Base-by-base conservation (phyloP, 2,888 invertebrate genomes). In the Sussaba pulchella region DNA sequence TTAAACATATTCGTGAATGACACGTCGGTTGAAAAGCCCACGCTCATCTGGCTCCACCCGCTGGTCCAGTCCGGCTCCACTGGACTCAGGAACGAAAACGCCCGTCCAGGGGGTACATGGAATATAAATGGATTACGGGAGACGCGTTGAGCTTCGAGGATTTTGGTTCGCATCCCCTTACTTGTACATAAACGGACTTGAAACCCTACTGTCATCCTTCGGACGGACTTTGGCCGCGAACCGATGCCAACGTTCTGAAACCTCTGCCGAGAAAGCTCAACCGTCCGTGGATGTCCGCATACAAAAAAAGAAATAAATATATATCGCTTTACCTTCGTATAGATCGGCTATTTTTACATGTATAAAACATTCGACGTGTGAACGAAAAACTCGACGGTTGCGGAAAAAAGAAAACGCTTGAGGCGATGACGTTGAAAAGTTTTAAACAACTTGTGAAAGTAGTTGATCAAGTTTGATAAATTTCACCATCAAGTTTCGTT, bases 91-190 rank as follows among this genome's bases (percentile, higher is more conserved):
- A 59, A 66, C 50, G 71, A 71, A 75, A 64, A 72, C 45, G 50
- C 57, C 57, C 26, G 63, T 47, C 24, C 39, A 69, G 73, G 69
- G 72, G 63, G 52, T 57, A 24, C 21, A 52, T 87, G 87, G 87
- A 88, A 88, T 54, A 88, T 89, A 86, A 90, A 89, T 87, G 89
- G 90, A 90, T 90, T 90, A 90, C 82, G 85, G n/a, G 74, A 86
- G 89, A 90, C 88, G 88, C 85, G 90, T 89, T 90, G 88, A 90
- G 90, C 90, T 85, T 84, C 83, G 83, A 86, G 89, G 87, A 89
- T 89, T 87, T 87, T 78, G 70, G 74, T 85, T 45, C 76, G 76
- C 74, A 52, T 63, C 71, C 76, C 21, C 59, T 80, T 64, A 69
- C 63, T 81, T 69, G 59, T 54, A 66, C 74, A 72, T 81, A 63